These are phyloP conservation scores for Henricia sp. DNA, from an alignment of 53 echinoderm and acorn worm species.

Conservation along the genomic window DNA sequence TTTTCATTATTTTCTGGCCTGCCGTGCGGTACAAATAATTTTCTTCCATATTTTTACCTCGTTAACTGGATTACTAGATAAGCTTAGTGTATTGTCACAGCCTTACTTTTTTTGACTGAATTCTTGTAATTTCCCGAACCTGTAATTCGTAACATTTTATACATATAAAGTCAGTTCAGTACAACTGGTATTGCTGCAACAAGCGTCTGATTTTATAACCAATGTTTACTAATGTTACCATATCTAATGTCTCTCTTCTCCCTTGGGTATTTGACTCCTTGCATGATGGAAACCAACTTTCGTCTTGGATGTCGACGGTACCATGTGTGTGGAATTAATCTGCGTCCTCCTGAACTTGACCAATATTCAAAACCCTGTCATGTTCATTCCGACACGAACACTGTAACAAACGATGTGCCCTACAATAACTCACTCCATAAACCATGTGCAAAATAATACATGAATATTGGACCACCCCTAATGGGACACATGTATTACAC, in stretches of 20 bases:
- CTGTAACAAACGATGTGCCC: background rate
- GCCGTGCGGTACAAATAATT: too few relatives aligned
- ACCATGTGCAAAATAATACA: conserved; percentile 19
- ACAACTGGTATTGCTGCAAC: too few relatives aligned
- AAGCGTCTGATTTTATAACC: background rate
- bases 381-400: conserved; percentile 18
- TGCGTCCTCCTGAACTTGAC: conserved; percentile 42
- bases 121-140: too few relatives aligned
- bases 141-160: too few relatives aligned
- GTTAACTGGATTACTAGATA: too few relatives aligned
- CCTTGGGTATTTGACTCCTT: conserved; percentile 48
- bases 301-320: conserved; percentile 46
- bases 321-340: conserved; percentile 52
- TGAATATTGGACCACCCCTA: too few relatives aligned
- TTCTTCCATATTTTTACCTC: too few relatives aligned
- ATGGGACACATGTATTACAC: too few relatives aligned
- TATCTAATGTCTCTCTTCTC: conserved; percentile 54
- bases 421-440: background rate
- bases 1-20: too few relatives aligned
- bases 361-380: conserved; percentile 39
- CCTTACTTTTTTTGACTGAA: too few relatives aligned
- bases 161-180: too few relatives aligned
- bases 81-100: too few relatives aligned
- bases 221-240: conserved; percentile 34
- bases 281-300: conserved; percentile 63